phyloP scores from a whole-genome alignment of 2,797 vertebrate species.

The Podarcis siculus region DNA sequence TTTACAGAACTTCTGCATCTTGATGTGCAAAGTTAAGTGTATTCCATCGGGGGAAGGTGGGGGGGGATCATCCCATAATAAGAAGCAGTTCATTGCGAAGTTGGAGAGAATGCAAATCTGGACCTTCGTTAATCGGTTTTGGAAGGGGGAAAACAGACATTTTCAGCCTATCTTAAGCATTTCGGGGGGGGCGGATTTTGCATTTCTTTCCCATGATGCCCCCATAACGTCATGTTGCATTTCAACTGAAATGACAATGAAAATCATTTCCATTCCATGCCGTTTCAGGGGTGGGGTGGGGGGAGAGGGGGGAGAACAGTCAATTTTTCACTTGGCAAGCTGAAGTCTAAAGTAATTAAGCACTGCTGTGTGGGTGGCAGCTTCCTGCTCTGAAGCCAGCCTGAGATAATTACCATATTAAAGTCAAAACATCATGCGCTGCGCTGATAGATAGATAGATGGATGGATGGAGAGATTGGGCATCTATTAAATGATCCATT shows the following conservation, averaged over 20 bases:
- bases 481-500: constrained; percentile 87
- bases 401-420: constrained; percentile 88
- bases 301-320: constrained; percentile 64
- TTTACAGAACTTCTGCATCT: constrained; percentile 35
- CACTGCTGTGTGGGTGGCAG: constrained; percentile 84
- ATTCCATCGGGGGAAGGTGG: constrained; percentile 67
- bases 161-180: constrained; percentile 82
- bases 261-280: constrained; percentile 82
- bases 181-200: constrained; percentile 84
- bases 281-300: constrained; percentile 71
- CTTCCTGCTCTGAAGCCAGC: constrained; percentile 83
- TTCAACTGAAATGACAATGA: constrained; percentile 84
- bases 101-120: constrained; percentile 76
- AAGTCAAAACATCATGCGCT: constrained; percentile 85
- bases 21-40: constrained; percentile 63
- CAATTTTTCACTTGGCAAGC: constrained; percentile 84
- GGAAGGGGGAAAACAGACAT: constrained; percentile 66
- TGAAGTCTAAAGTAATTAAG: constrained; percentile 86
- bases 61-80: constrained; percentile 56
- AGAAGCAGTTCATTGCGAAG: constrained; percentile 76
- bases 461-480: constrained; percentile 84
- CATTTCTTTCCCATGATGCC: constrained; percentile 93
- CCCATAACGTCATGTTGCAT: constrained; percentile 81
- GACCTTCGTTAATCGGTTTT: constrained; percentile 65
- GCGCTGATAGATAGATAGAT: constrained; percentile 84